These are phyloP conservation scores for Phalangium opilio DNA, from an alignment of 2,888 invertebrate genomes.

Conservation along the genomic window DNA sequence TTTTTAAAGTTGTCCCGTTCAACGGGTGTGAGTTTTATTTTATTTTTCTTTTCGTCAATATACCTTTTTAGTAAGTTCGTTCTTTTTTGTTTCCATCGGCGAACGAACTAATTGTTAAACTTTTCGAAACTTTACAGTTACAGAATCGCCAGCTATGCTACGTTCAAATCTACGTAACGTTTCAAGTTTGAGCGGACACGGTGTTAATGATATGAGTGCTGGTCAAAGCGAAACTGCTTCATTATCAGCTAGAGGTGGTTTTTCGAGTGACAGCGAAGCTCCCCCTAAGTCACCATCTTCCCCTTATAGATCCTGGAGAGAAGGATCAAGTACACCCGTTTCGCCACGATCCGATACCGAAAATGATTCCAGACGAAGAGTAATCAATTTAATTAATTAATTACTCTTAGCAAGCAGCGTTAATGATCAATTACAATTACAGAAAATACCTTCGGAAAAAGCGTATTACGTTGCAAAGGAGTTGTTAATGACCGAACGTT, in stretches of 20 bases:
- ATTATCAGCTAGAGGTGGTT: conserved; percentile 12
- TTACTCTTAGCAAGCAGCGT: not conserved
- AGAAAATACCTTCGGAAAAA: conserved; percentile 17
- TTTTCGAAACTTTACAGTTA: no score
- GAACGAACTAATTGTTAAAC: no score
- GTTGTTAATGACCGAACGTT: conserved; percentile 84
- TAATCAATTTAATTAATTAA: conserved; percentile 5
- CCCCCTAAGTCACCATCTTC: conserved; percentile 14
- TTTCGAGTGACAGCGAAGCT: conserved; percentile 17
- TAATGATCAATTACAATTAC: conserved; percentile 2
- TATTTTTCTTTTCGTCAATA: no score
- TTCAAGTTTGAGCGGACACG: no score
- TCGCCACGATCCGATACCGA: conserved; percentile 16
- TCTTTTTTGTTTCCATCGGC: no score
- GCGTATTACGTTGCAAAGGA: conserved; percentile 36
- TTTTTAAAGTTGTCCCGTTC: no score
- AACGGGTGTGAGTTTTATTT: no score
- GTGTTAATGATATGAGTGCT: conserved; percentile 5
- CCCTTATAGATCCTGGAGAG: conserved; percentile 12
- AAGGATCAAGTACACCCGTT: conserved; percentile 13
- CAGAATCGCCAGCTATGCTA: no score
- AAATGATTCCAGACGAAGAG: conserved; percentile 14
- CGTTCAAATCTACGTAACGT: no score
- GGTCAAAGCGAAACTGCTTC: conserved; percentile 17
- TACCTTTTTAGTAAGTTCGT: no score